Percentiles rank a stretch among this genome's conserved stretches.
Evolutionary conservation across 1,140 invertebrate species (phyloP).

Genomic region (Drosophila neocordata): DNA sequence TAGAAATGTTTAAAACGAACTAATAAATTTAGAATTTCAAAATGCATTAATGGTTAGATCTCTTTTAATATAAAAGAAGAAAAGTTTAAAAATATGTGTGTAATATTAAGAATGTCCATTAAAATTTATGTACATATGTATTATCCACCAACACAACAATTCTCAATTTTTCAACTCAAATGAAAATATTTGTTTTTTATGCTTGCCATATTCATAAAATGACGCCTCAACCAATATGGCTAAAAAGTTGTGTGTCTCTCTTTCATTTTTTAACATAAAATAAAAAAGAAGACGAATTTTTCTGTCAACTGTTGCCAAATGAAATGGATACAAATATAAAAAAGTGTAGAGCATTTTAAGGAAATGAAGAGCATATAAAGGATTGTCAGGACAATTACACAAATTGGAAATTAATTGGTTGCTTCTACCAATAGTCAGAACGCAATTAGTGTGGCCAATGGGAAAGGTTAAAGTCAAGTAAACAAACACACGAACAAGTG

Average conservation of each 20-base stretch:
- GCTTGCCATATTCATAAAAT: not conserved
- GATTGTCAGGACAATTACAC: slow-evolving; percentile 46
- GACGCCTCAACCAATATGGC: not conserved
- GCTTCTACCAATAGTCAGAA: slow-evolving; percentile 39
- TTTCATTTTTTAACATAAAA: not conserved
- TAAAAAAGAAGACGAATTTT: not conserved
- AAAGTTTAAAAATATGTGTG: not conserved
- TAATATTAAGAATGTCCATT: not conserved
- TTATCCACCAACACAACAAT: not conserved
- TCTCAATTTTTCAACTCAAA: not conserved
- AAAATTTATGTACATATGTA: not conserved
- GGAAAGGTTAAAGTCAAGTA: slow-evolving; percentile 36
- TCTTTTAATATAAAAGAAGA: not conserved
- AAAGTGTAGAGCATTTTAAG: not conserved
- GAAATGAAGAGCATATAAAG: slow-evolving; percentile 7
- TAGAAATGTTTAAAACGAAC: no score
- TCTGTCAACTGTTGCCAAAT: not conserved
- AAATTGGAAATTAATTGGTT: slow-evolving; percentile 61
- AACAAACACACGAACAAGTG: slow-evolving; percentile 45
- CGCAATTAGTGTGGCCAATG: slow-evolving; percentile 38
- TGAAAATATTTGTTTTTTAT: not conserved
- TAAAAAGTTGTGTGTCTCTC: not conserved
- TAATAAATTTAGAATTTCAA: no score
- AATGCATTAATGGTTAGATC: no score
- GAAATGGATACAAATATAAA: not conserved